Base-by-base conservation (phyloP, 2,113 vertebrate genomes). In the Dipodomys spectabilis region DNA sequence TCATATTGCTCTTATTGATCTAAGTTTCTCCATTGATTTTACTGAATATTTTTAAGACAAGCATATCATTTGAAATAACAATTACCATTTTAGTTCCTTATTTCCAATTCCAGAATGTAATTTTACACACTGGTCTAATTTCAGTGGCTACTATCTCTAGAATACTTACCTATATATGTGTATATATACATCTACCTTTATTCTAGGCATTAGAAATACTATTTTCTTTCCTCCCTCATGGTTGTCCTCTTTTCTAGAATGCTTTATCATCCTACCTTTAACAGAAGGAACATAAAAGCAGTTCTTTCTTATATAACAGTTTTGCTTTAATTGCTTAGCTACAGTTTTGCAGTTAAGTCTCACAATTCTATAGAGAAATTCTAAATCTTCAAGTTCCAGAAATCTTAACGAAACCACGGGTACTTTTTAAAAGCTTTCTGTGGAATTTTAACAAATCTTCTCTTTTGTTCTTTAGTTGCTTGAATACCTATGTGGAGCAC, bases 261-360 rank as follows among this genome's bases (percentile, higher is more conserved):
- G 35, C 6, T 60, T 86, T 44, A 68, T 53, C 35, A 49, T 68
- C 64, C 15, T 32, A 49, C 5, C 23, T 86, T 82, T 73, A 44
- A 79, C 19, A 65, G 68, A 86, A 44, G 28, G 4, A 86, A 71
- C 44, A 93, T 27, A 49, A 35, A 49, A 85, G 49, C 53, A 30
- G 2, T 53, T 86, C 15, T 85, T 86, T 69, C 30, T 44, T 28
- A 35, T 18, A 1, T 7, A 91, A 28, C 12, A 86, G 67, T 16
- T 89, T 91, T 86, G 44, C 16, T 39, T 85, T 79, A 57, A 84
- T 44, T 78, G n/a, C 65, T 72, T 73, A 65, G 8, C 23, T 19
- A 88, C 8, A 65, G 3, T 79, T 94, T 89, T 75, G 82, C 32
- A 71, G n/a, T 69, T 79, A 89, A 92, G 94, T 16, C 74, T 86